Evolutionary conservation across 2,113 vertebrate species (phyloP).

Genomic region (Oncorhynchus masou): DNA sequence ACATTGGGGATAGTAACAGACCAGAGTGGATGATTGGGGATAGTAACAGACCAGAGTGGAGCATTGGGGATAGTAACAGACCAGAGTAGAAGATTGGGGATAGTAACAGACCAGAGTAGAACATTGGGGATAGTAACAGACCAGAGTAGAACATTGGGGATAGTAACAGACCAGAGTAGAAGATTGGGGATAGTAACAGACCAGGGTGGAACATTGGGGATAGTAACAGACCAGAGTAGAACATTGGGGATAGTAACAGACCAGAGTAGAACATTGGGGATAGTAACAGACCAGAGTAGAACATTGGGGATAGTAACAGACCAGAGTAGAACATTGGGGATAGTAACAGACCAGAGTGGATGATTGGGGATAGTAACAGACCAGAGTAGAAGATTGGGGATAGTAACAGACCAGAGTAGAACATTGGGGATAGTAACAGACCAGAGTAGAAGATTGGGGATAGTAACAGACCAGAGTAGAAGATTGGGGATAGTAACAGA

Average conservation of each 20-base stretch:
- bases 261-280: neutral
- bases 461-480: neutral
- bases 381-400: too few species aligned
- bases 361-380: too few species aligned
- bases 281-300: neutral
- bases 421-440: too few species aligned
- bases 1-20: too few species aligned
- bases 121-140: neutral
- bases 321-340: neutral
- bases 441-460: neutral
- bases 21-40: too few species aligned
- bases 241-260: neutral
- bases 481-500: neutral
- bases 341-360: neutral
- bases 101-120: too few species aligned
- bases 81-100: neutral
- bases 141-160: neutral
- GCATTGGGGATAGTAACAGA: too few species aligned
- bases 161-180: neutral
- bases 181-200: neutral
- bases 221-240: neutral
- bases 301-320: neutral
- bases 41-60: neutral
- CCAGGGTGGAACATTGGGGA: neutral
- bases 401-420: neutral